A percentile compares a stretch with the other conserved stretches of the same genome.
Conservation (phyloP, 2,797 vertebrate species). For the Centroberyx gerrardi region DNA sequence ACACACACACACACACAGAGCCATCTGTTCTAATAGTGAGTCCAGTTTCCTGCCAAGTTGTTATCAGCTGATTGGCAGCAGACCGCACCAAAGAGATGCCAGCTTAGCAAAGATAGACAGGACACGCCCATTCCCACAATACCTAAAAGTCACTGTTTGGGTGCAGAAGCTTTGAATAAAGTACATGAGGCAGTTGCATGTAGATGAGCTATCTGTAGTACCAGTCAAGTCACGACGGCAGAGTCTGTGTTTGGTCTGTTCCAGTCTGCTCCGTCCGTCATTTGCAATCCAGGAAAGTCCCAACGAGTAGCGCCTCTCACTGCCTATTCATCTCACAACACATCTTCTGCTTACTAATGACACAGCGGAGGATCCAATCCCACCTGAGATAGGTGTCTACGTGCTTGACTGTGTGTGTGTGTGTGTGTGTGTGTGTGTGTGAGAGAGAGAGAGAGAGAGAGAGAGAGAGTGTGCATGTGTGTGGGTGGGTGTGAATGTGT, state of each 20-base stretch:
- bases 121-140: constrained; percentile 40
- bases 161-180: constrained; percentile 33
- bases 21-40: constrained; percentile 75
- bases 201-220: constrained; percentile 8
- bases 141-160: constrained; percentile 39
- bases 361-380: neutral
- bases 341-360: neutral
- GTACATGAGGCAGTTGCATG: constrained; percentile 11
- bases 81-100: constrained; percentile 52
- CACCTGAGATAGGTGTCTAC: neutral
- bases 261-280: neutral
- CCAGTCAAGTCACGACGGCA: neutral
- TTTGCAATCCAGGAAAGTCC: neutral
- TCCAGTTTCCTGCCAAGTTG: constrained; percentile 69
- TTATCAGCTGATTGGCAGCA: constrained; percentile 75
- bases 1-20: constrained; percentile 45
- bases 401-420: neutral
- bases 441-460: too few relatives aligned
- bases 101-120: constrained; percentile 42
- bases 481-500: neutral
- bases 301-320: neutral
- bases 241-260: neutral
- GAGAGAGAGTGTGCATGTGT: neutral
- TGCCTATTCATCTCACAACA: neutral
- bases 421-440: neutral